Conservation (phyloP, 2,113 vertebrate genomes). For the Herpetotheres cachinnans region DNA sequence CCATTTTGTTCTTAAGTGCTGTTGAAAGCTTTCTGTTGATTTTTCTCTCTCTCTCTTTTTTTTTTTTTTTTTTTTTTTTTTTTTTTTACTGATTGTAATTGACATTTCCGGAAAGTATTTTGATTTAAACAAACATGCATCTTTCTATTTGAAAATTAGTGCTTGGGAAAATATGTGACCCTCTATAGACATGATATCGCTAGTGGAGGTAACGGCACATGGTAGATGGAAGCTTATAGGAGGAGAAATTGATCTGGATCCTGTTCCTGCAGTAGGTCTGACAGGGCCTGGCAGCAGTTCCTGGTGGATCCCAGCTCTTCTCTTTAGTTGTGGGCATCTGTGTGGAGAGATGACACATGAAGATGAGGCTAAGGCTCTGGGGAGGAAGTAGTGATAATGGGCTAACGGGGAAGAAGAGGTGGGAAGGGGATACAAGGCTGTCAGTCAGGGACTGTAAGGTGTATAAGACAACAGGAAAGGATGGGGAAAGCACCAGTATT, state of each 20-base stretch:
- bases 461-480: neutral
- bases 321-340: neutral
- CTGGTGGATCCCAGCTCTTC: neutral
- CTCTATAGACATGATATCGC: neutral
- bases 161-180: neutral
- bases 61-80: neutral
- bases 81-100: neutral
- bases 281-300: neutral
- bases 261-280: neutral
- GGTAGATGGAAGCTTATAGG: neutral
- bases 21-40: neutral
- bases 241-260: neutral
- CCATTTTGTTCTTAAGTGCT: neutral
- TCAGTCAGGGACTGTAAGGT: neutral
- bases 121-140: neutral
- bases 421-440: neutral
- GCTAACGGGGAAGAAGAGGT: neutral
- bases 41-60: neutral
- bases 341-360: neutral
- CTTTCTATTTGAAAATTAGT: neutral
- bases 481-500: neutral
- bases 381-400: neutral
- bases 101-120: neutral
- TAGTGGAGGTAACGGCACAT: fast-evolving
- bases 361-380: neutral